Evolutionary conservation across 2,888 invertebrate genomes (phyloP).

Genomic region (Lochmaea capreae): DNA sequence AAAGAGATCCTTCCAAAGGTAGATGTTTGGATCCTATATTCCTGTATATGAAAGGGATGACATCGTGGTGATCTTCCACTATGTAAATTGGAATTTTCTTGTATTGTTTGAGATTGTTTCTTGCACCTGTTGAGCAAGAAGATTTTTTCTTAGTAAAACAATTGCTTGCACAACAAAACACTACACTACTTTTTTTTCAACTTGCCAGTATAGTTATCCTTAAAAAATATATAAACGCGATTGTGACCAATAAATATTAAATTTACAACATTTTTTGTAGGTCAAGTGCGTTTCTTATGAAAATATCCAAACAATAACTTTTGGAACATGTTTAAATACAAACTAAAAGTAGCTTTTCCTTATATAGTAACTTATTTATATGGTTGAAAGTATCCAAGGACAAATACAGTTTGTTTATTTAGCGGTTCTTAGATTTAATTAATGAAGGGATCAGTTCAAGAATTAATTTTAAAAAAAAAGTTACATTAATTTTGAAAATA

Average conservation of each 20-base stretch:
- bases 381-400: constrained; percentile 1
- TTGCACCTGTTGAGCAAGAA: constrained; percentile 55
- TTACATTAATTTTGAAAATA: too few relatives aligned
- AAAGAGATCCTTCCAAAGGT: constrained; percentile 78
- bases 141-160: constrained; percentile 30
- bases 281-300: constrained; percentile 1
- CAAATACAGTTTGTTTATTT: neutral
- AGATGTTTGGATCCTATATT: constrained; percentile 85
- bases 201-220: too few relatives aligned
- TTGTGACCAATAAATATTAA: too few relatives aligned
- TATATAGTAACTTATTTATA: constrained; percentile 4
- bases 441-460: too few relatives aligned
- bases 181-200: neutral
- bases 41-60: constrained; percentile 80
- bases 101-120: constrained; percentile 65
- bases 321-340: neutral
- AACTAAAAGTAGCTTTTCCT: constrained; percentile 14
- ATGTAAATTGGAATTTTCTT: constrained; percentile 80
- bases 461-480: too few relatives aligned
- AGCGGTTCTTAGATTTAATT: neutral
- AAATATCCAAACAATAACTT: constrained; percentile 3
- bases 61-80: constrained; percentile 85
- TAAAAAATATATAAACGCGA: too few relatives aligned
- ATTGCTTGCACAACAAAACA: neutral
- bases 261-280: neutral